Evolutionary conservation across 1,140 invertebrate genomes (phyloP), one percentile per base, ranked within the genome.

Genomic region (Meloidogyne exigua): DNA sequence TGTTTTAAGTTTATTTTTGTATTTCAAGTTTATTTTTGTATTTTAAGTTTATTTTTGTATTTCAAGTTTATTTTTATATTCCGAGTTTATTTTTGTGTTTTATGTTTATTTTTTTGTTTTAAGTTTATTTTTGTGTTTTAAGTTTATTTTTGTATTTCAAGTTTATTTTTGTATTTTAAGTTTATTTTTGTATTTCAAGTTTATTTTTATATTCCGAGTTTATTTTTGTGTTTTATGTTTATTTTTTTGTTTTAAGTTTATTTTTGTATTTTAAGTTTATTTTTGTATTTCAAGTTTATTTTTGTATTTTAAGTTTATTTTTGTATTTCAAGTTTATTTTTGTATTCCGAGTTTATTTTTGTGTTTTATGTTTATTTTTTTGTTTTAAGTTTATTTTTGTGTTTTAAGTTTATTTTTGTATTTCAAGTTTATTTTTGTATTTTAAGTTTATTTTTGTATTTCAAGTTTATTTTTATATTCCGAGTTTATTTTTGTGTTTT

Each of bases 161-260:
- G 26, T n/a, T 67, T 67, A 32, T 57, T 68, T 23, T 36, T 18
- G n/a, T n/a, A n/a, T n/a, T n/a, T n/a, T n/a, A n/a, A n/a, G n/a
- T 36, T 21, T 68, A 42, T 42, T 68, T 32, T 7, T 64, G 66
- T 73, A 64, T n/a, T n/a, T n/a, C 23, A 86, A 86, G 68, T 85
- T 85, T 69, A 49, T 64, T 80, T 77, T 67, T 81, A 88, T 80
- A 78, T 87, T 68, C 85, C 82, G 84, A 82, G 85, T 82, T 44
- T 42, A 18, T 23, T 36, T 28, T 18, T 15, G 28, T n/a, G n/a
- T n/a, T n/a, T n/a, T n/a, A n/a, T n/a, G n/a, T n/a, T n/a, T n/a
- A n/a, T n/a, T n/a, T n/a, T n/a, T n/a, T n/a, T n/a, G n/a, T n/a
- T n/a, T n/a, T n/a, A n/a, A n/a, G n/a, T 32, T 65, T 75, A 36